Evolutionary conservation across 2,797 vertebrate genomes (phyloP), one percentile per base, ranked within the genome.

Genomic region (Hydrophis major): DNA sequence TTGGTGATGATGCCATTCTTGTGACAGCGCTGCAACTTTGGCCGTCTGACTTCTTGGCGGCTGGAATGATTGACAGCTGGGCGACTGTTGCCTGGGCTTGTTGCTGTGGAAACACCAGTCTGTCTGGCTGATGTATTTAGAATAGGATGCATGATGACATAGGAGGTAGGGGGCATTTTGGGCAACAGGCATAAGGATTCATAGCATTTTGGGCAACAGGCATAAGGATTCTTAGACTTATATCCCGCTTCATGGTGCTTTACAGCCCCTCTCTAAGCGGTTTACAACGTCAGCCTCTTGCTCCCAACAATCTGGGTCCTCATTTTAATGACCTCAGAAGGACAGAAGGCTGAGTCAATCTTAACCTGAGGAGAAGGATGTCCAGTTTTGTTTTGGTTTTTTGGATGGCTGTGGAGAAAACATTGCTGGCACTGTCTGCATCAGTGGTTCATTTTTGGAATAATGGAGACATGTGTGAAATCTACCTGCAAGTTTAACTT

Each of bases 51-150:
- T 86, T 74, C 37, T 86, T 10, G 32, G 4, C 1, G 11, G 86
- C 60, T 53, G 37, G n/a, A 12, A 6, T 18, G 90, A 86, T 37
- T 63, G 92, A 42, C 66, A 56, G 32, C 56, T 18, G 16, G 69
- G 25, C 20, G 37, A 69, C 91, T 83, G 88, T 94, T 78, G 63
- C 93, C 50, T n/a, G 50, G 93, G 50, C 69, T 47, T 3, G 93
- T 94, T 94, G 92, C 87, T n/a, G n/a, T 88, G 87, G 89, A 56
- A 53, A 92, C 53, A 0, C 13, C n/a, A 74, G 22, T 7, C 50
- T 16, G 42, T n/a, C 50, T n/a, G 4, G 59, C 78, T 20, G 42
- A 86, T 87, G 60, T 28, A 42, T 86, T 86, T 25, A 7, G 59
- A 88, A 86, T 25, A 28, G 74, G 53, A 63, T 11, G 12, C 57